These are phyloP conservation scores for Microcebus jonahi DNA, from an alignment of 2,113 vertebrate genomes.

Conservation along the genomic window DNA sequence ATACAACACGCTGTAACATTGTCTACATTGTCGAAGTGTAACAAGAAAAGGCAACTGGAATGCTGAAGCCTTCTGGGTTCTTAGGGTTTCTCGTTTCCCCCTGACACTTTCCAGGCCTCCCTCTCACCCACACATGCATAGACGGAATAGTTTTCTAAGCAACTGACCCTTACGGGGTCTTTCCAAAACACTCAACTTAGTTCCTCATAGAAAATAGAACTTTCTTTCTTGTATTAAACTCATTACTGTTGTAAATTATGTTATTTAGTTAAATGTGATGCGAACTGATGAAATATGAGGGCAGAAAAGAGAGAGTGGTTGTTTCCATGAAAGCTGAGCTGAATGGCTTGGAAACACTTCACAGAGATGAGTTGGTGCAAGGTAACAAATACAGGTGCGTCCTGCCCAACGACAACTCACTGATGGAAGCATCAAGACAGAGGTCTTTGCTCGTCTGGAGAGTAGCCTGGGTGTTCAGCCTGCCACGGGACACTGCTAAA, in stretches of 20 bases:
- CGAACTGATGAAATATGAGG: background rate
- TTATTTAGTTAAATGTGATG: background rate
- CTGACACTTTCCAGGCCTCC: background rate
- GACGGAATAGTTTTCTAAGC: background rate
- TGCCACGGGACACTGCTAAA: background rate
- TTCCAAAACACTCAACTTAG: constrained; percentile 13
- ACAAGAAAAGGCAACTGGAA: background rate
- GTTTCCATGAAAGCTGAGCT: background rate
- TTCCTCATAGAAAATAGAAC: background rate
- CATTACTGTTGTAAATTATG: background rate
- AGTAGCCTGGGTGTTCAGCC: background rate
- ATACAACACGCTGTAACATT: background rate
- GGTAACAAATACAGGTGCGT: background rate
- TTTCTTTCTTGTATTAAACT: background rate
- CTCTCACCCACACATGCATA: background rate
- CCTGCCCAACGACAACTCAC: background rate
- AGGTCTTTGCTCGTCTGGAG: background rate
- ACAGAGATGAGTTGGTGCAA: background rate
- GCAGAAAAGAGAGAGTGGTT: background rate
- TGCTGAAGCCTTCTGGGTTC: background rate
- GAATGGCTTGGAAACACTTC: background rate
- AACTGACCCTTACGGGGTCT: background rate
- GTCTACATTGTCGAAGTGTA: background rate
- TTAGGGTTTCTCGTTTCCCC: background rate
- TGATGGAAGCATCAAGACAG: background rate